These are phyloP conservation scores for Amphimedon queenslandica DNA, from an alignment of 37 sponge, comb jelly and placozoan species.

Conservation along the genomic window DNA sequence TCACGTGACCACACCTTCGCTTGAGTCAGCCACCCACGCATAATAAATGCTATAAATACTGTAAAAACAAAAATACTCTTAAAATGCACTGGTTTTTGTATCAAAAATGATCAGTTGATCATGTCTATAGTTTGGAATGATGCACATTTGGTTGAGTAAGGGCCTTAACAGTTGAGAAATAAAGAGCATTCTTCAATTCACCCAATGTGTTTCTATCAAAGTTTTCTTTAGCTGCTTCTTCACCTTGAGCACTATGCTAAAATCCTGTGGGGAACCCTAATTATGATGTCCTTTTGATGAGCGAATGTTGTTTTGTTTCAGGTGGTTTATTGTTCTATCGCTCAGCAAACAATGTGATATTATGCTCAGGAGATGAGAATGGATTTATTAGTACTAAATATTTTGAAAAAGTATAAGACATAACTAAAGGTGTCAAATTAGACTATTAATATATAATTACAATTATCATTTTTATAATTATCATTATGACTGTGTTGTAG, in stretches of 20 bases:
- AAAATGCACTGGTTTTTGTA: too few species aligned
- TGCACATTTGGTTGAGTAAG: not conserved
- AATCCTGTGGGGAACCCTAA: not conserved
- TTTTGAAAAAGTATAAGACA: slow-evolving; percentile 52
- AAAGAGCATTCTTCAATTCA: slow-evolving; percentile 26
- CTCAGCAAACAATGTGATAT: slow-evolving; percentile 86
- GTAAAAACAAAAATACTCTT: too few species aligned
- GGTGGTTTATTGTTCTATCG: slow-evolving; percentile 85
- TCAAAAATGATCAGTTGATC: too few species aligned
- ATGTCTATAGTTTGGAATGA: not conserved
- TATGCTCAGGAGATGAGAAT: slow-evolving; percentile 81
- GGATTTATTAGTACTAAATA: slow-evolving; percentile 75
- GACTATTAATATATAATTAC: too few species aligned
- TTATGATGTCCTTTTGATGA: not conserved
- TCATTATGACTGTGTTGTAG: too few species aligned
- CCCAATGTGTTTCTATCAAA: slow-evolving; percentile 34
- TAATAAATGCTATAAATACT: too few species aligned
- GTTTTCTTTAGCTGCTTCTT: slow-evolving; percentile 17
- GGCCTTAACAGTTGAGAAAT: not conserved
- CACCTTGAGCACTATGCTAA: not conserved
- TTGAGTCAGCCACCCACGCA: too few species aligned
- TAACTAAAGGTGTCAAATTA: too few species aligned
- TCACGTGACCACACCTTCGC: too few species aligned
- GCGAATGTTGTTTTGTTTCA: slow-evolving; percentile 18
- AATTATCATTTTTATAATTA: too few species aligned